A percentile compares a stretch with the other conserved stretches of the same genome.
These are phyloP conservation scores for Diorhabda carinulata DNA, from an alignment of 1,140 invertebrate genomes.

Conservation along the genomic window DNA sequence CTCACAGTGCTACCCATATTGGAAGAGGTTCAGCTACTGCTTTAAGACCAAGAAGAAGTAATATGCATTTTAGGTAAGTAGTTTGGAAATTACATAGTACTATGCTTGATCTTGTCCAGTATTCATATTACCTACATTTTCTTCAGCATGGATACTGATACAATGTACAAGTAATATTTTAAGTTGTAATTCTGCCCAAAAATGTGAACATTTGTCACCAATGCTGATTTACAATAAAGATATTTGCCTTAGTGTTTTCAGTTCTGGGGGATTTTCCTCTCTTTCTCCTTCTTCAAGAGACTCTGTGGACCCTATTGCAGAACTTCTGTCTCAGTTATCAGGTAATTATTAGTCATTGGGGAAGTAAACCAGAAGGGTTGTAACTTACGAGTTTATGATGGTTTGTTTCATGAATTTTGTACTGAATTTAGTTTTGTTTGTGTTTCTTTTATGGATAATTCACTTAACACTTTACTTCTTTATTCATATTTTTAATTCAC, in stretches of 20 bases:
- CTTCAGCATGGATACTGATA: no score
- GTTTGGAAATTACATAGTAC: background rate
- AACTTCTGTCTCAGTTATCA: slow-evolving; percentile 87
- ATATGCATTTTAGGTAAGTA: slow-evolving; percentile 82
- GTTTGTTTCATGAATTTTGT: background rate
- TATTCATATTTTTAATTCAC: background rate
- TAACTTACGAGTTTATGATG: background rate
- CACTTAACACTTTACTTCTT: background rate
- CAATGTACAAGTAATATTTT: no score
- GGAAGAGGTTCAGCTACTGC: slow-evolving; percentile 52
- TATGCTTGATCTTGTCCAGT: no score
- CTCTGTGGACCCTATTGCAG: slow-evolving; percentile 90
- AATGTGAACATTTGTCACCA: background rate
- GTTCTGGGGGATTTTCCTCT: slow-evolving; percentile 73
- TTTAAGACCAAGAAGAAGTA: slow-evolving; percentile 70
- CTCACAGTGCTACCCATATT: slow-evolving; percentile 48
- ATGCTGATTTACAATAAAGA: background rate
- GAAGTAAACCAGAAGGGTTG: background rate
- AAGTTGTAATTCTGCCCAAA: background rate
- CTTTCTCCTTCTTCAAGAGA: slow-evolving; percentile 82
- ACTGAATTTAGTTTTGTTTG: background rate
- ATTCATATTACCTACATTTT: no score
- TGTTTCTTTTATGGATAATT: background rate
- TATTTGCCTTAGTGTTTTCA: slow-evolving; percentile 46
- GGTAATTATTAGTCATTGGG: slow-evolving; percentile 19